Conservation (phyloP, 2,797 vertebrate genomes). For the Helostoma temminkii region DNA sequence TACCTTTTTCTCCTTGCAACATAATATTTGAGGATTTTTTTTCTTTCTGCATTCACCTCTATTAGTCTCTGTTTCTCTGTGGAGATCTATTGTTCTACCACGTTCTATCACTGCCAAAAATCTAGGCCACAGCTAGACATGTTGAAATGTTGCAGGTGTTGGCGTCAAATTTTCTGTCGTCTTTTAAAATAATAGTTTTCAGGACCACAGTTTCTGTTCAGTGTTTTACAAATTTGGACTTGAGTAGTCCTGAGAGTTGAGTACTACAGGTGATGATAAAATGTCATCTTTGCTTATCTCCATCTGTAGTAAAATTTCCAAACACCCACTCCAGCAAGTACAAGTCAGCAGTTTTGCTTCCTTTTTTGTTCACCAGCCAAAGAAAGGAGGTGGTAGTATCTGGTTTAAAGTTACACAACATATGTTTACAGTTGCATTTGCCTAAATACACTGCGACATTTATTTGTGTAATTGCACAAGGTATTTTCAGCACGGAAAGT, state of each 20-base stretch:
- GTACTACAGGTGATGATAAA: not conserved
- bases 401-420: too few species aligned
- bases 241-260: not conserved
- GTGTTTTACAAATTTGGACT: conserved; percentile 1
- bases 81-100: conserved; percentile 20
- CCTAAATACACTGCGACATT: not conserved
- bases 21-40: conserved; percentile 13
- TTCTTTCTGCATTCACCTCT: not conserved
- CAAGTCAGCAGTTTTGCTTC: not conserved
- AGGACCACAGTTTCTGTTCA: conserved; percentile 10
- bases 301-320: conserved; percentile 9
- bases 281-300: not conserved
- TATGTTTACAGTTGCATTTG: too few species aligned
- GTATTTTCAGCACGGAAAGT: not conserved
- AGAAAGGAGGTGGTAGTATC: too few species aligned
- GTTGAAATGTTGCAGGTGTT: conserved; percentile 31
- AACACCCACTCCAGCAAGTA: not conserved
- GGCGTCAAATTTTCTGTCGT: conserved; percentile 45
- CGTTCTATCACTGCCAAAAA: conserved; percentile 34
- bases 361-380: too few species aligned
- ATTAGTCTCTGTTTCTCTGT: not conserved
- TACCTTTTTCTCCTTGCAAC: conserved; percentile 13
- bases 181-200: conserved; percentile 32
- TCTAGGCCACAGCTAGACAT: conserved; percentile 53
- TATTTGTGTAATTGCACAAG: not conserved